A percentile compares a stretch with the other conserved stretches of the same genome.
Conservation (phyloP, 2,113 vertebrate species). For the Poicephalus gulielmi region DNA sequence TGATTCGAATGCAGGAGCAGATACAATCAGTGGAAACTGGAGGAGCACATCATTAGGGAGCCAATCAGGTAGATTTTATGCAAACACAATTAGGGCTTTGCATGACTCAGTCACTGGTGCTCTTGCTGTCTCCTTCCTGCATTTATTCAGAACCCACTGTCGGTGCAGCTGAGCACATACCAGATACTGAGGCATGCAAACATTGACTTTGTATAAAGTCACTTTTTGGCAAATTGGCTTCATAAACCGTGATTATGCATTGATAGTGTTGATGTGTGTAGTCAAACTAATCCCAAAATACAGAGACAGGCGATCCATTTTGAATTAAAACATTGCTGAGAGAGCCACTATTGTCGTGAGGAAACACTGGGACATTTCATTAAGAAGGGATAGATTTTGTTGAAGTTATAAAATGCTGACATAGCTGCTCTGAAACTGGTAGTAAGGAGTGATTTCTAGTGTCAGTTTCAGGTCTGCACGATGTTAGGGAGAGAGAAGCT, state of each 20-base stretch:
- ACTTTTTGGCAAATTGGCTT: not conserved
- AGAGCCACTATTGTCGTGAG: not conserved
- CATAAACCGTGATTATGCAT: not conserved
- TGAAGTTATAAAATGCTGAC: not conserved
- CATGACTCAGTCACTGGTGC: not conserved
- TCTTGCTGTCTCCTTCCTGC: not conserved
- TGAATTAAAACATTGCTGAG: not conserved
- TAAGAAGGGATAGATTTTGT: not conserved
- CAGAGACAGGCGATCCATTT: not conserved
- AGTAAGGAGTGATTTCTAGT: not conserved
- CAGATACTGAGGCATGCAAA: not conserved
- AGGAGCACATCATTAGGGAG: not conserved
- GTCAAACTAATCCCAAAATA: not conserved
- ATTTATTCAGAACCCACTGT: not conserved
- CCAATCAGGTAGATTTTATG: not conserved
- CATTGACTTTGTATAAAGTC: not conserved
- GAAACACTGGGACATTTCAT: not conserved
- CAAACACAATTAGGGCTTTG: not conserved
- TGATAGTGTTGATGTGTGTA: not conserved
- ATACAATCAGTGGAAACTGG: not conserved
- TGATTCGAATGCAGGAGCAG: not conserved
- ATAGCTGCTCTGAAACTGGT: not conserved
- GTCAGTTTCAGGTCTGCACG: not conserved
- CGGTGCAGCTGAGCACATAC: not conserved
- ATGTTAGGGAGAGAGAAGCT: not conserved